Base-by-base conservation (phyloP, 2,888 invertebrate species). In the Amblyjoppa proteus region DNA sequence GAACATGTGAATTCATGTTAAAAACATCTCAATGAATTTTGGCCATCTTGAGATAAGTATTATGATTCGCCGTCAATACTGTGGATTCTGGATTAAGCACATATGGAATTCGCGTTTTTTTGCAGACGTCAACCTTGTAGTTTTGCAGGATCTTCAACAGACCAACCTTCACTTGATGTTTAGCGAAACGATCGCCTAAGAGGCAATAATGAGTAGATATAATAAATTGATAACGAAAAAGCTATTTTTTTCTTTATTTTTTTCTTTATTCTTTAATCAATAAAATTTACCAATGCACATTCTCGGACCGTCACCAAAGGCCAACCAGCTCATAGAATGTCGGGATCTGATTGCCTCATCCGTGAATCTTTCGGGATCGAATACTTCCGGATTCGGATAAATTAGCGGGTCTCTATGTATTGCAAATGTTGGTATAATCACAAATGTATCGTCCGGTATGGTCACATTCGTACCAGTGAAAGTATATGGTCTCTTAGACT, bases 131-230 rank as follows among this genome's bases (percentile, higher is more conserved):
- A 3, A 94, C 87, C 80, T 91, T 90, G 83, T 91, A 94, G 74
- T 94, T 92, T 13, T 88, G 88, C 0, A 95, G 78, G 5, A 94
- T 89, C 51, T 91, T 90, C 9, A 92, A 91, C 0, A 94, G 51
- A 6, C 94, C 94, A 0, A 94, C 77, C 90, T 94, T 94, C 0
- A 94, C 88, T 89, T 94, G 94, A 81, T 90, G 89, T 41, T 87
- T 81, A 3, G 90, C 93, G 73, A 93, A 92, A 25, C 92, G 89
- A 16, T 89, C 88, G 13, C 92, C 93, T 93, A 70, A 61, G 45
- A 38, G 38, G 6, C 38, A 38, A 38, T 5, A 38, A 38, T 38
- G 5, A 41, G 6, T 16, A 7, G 16, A 13, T 73, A 38, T 38
- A 38, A 7, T 1, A 38, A 38, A 5, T 0, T 6, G 9, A 25